phyloP scores from a whole-genome alignment of 2,113 vertebrate genomes.

The Echinops telfairi region DNA sequence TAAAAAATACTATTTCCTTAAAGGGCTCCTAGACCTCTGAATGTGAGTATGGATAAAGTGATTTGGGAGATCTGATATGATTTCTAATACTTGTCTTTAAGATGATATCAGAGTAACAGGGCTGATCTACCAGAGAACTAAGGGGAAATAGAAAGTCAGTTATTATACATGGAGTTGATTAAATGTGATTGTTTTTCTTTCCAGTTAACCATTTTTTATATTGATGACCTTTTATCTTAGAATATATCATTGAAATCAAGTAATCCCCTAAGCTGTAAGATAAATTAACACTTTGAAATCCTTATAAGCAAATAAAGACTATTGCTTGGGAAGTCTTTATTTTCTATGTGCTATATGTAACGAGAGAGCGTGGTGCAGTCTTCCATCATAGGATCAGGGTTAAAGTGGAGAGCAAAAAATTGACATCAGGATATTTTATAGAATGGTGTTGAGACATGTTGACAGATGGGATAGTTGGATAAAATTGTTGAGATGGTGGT shows the following conservation, averaged over 20 bases:
- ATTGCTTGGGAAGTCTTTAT: constrained; percentile 7
- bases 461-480: background rate
- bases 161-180: background rate
- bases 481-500: background rate
- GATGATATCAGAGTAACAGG: background rate
- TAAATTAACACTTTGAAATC: constrained; percentile 51
- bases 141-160: background rate
- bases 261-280: background rate
- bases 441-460: background rate
- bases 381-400: too few relatives aligned
- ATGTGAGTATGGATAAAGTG: background rate
- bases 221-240: background rate
- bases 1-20: background rate
- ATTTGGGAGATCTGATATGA: constrained; percentile 26
- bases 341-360: background rate
- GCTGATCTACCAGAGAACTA: background rate
- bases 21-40: background rate
- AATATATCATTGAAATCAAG: constrained; percentile 30
- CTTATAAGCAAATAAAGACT: constrained; percentile 24
- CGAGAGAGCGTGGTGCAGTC: too few relatives aligned
- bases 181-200: constrained; percentile 14
- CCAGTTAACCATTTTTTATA: background rate
- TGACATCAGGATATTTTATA: background rate
- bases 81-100: constrained; percentile 40
- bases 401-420: too few relatives aligned